Evolutionary conservation across 64 coral and sea anemone species (phyloP), one percentile per base, ranked within the genome.

Genomic region (Pocillopora verrucosa): DNA sequence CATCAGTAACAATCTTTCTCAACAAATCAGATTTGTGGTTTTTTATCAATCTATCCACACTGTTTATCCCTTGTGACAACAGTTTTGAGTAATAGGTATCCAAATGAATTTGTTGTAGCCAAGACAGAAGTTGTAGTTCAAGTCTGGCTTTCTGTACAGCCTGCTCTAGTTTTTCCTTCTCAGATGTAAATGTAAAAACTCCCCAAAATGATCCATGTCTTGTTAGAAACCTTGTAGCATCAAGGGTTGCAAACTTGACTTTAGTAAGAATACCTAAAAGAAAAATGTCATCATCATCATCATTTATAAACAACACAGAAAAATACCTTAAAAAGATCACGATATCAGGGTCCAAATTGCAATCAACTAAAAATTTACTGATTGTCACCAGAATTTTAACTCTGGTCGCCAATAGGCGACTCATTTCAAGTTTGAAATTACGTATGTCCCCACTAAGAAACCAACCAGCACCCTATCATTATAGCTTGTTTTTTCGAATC

Each of bases 91-190:
- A 93, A 14, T 93, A 89, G 59, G 72, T 36, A 13, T 90, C 88
- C 34, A 96, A 57, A 16, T 38, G 16, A 62, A 90, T 73, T 9
- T 72, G 60, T 36, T 90, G 81, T 11, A 96, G 74, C 82, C 88
- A 93, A 15, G 30, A 56, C 17, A 36, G 78, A 15, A 96, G 59
- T n/a, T 87, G 65, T 17, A 96, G 26, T 19, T 96, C 81, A 60
- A 90, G 68, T 67, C 93, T 87, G 12, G 93, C 89, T 76, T 90
- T 93, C 35, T 69, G 62, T 24, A 89, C 88, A 73, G 59, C 76
- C 68, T 74, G 13, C 72, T 81, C 77, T 57, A 96, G 83, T 93
- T 51, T 83, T n/a, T 93, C 68, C 37, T 87, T 76, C 61, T 77
- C 63, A n/a, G 80, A 69, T 51, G 1, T 70, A 12, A 84, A 84